Base-by-base conservation (phyloP, 1,140 invertebrate genomes). In the Cydia fagiglandana region DNA sequence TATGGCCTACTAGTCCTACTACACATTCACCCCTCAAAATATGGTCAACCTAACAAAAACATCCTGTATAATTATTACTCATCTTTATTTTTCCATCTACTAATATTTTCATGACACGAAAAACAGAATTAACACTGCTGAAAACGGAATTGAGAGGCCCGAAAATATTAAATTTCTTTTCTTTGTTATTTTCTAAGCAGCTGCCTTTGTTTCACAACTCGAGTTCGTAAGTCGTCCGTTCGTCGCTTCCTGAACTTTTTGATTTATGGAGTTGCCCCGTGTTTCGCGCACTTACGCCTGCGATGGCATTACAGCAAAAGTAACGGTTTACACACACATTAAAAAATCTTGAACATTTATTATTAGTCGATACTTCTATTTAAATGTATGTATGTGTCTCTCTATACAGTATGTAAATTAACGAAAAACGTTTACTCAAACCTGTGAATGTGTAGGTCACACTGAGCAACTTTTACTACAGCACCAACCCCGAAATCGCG, bases 141-240 rank as follows among this genome's bases (percentile, higher is more conserved):
- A 70, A 78, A 70, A 73, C 64, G 64, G 73, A 75, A 73, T 73
- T 75, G 47, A 13, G 74, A 73, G 82, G 76, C 38, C 66, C 56
- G 73, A 78, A 79, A 80, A 77, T 79, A 80, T 82, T 79, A 79
- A 82, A 81, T 83, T 81, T 81, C 76, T 78, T 83, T 82, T 76
- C 76, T 81, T 81, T 78, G 79, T 78, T 83, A 77, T 77, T 79
- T 75, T 76, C 74, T 76, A 79, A 79, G 80, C 78, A 82, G 77
- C 76, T 77, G 77, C 74, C 70, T 76, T 76, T 83, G 80, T 83
- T 81, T 78, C 73, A 38, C 47, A 78, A 82, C 75, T 79, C 74
- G 70, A 74, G 66, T 81, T 81, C 75, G 80, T 80, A 73, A 76
- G 79, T 80, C 66, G 34, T 41, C 66, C 66, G 66, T 64, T 80